Evolutionary conservation across 2,113 vertebrate species (phyloP).

Genomic region (Eleginops maclovinus): DNA sequence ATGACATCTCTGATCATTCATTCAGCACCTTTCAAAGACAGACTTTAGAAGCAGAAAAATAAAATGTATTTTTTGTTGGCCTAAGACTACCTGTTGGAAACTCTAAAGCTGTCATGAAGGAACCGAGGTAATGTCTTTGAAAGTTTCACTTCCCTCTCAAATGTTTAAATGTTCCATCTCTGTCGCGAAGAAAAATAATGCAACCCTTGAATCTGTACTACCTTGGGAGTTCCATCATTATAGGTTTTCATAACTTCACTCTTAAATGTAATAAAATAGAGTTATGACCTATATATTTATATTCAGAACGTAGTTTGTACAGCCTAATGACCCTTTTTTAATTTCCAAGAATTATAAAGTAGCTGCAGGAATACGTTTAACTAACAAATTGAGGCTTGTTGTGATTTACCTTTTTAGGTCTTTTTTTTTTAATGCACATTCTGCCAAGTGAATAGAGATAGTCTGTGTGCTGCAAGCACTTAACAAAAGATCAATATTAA

Average conservation of each 20-base stretch:
- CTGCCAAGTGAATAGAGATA: constrained; percentile 36
- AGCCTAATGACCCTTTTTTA: constrained; percentile 42
- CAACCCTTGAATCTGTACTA: constrained; percentile 13
- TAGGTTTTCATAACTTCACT: constrained; percentile 17
- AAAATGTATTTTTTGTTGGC: not conserved
- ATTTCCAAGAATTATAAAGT: constrained; percentile 43
- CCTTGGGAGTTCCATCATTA: constrained; percentile 10
- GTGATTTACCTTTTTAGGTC: constrained; percentile 56
- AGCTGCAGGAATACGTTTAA: constrained; percentile 51
- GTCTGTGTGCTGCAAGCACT: constrained; percentile 47
- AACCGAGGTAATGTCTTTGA: not conserved
- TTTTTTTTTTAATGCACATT: constrained; percentile 38
- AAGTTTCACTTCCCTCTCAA: constrained; percentile 29
- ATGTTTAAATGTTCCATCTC: constrained; percentile 14
- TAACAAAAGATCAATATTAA: constrained; percentile 38
- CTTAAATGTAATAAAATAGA: constrained; percentile 29
- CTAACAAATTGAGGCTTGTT: constrained; percentile 55
- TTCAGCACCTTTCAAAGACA: constrained; percentile 23
- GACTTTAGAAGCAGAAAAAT: not conserved
- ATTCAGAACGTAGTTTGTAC: constrained; percentile 34
- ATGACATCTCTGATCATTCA: constrained; percentile 21
- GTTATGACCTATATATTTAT: constrained; percentile 27
- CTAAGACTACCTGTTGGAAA: not conserved
- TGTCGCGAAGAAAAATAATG: constrained; percentile 8
- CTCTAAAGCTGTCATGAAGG: not conserved